Percentiles rank a stretch among this genome's conserved stretches.
These are phyloP conservation scores for Palythoa caribaeorum DNA, from an alignment of 92 coral and sea anemone genomes.

Conservation along the genomic window DNA sequence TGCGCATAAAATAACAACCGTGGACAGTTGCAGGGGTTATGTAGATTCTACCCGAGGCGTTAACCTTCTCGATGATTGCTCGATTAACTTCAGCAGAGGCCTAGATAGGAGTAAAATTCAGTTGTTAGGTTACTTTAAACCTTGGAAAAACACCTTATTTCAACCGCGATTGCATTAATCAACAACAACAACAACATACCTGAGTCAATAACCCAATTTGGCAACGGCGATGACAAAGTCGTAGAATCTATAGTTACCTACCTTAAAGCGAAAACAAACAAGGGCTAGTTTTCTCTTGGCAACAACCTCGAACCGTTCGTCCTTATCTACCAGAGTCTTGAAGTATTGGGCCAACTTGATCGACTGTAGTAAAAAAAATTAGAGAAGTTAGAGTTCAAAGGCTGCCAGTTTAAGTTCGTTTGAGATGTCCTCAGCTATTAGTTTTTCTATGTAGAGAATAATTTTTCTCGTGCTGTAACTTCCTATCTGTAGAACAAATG, in stretches of 20 bases:
- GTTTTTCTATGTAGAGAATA: no score
- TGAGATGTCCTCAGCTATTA: no score
- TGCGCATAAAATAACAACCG: constrained; percentile 10
- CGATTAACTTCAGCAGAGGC: constrained; percentile 55
- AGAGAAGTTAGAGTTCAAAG: neutral
- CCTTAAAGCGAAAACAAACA: neutral
- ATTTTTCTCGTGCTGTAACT: no score
- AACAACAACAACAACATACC: neutral
- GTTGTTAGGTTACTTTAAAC: neutral
- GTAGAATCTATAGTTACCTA: neutral
- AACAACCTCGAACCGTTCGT: neutral
- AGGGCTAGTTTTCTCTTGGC: neutral
- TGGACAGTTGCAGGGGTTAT: constrained; percentile 47
- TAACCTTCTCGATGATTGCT: constrained; percentile 41
- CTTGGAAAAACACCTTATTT: no score
- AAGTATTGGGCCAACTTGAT: neutral
- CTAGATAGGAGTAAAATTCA: constrained; percentile 7
- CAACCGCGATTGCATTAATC: no score
- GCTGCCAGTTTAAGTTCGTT: no score
- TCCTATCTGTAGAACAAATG: no score
- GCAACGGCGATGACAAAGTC: neutral
- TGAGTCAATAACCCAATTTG: neutral
- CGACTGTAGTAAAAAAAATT: neutral
- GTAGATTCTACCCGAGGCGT: constrained; percentile 42
- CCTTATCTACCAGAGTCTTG: neutral